Base-by-base conservation (phyloP, 2,888 invertebrate species). In the Xanthostigma xanthostigma region DNA sequence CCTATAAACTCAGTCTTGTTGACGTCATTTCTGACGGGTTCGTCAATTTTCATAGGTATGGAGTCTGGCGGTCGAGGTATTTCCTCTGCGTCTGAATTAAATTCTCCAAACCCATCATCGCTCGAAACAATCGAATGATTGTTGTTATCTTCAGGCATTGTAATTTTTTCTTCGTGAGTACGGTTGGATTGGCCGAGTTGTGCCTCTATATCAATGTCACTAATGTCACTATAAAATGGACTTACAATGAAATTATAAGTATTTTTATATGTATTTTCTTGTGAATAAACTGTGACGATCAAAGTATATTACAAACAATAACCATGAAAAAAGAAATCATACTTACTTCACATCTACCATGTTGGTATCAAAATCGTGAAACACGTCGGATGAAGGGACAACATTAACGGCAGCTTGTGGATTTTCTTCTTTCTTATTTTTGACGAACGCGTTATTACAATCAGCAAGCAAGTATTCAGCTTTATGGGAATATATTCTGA, bases 361-460 rank as follows among this genome's bases (percentile, higher is more conserved):
- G 2, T 93, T 88, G 0, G 93, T 88, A 64, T 97, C 97, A 71
- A 98, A 97, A 68, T 98, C 97, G 68, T 96, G 95, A 67, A 97
- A 97, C 36, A 96, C 95, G 73, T 98, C 95, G 0, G 96, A 96
- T 53, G 97, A 71, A 11, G 96, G 97, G 57, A 97, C 97, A 40
- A 96, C 94, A 66, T 92, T 94, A 58, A 96, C 92, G 44, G 94
- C 94, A 14, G 96, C 96, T 66, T 97, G 96, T 55, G 95, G 72
- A 64, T 95, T 93, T 59, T 96, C 97, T 65, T 97, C 97, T 92
- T 97, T 95, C 79, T 97, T 99, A 60, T 99, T 98, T 71, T 98
- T 99, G 55, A 99, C 95, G 68, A 98, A 98, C 0, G 98, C 98
- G 69, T 99, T 98, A 84, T 98, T 99, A 69, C 98, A 99, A 67